Evolutionary conservation across 1,140 invertebrate species (phyloP).

Genomic region (Microplitis mediator): DNA sequence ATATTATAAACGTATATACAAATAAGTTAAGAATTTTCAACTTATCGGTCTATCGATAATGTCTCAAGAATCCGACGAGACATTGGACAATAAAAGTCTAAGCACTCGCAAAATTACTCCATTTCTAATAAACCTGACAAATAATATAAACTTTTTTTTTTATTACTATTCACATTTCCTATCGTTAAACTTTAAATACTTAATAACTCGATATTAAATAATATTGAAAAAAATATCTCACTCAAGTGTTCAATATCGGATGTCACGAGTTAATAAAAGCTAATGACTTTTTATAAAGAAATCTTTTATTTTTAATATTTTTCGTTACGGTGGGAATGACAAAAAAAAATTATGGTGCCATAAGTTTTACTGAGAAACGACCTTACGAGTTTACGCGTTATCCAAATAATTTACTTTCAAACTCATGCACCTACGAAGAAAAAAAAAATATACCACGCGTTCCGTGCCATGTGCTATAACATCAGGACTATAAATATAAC

Average conservation of each 20-base stretch:
- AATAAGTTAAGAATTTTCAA: too few relatives aligned
- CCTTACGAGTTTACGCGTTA: slow-evolving; percentile 26
- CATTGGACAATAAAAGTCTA: slow-evolving; percentile 4
- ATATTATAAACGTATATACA: too few relatives aligned
- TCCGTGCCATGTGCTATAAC: slow-evolving; percentile 41
- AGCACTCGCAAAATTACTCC: neutral
- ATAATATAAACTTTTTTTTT: too few relatives aligned
- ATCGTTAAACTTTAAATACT: too few relatives aligned
- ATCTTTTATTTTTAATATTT: neutral
- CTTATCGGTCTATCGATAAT: neutral
- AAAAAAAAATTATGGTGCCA: neutral
- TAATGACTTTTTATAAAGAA: neutral
- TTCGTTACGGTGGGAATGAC: neutral
- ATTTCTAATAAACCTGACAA: neutral
- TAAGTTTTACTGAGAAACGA: slow-evolving; percentile 23
- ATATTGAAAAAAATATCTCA: too few relatives aligned
- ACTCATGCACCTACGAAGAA: slow-evolving; percentile 25
- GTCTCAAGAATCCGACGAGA: neutral
- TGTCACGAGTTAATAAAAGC: too few relatives aligned
- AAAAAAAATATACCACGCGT: slow-evolving; percentile 34
- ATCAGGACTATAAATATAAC: slow-evolving; percentile 21
- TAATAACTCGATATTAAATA: too few relatives aligned
- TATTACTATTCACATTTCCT: too few relatives aligned
- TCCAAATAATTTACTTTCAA: slow-evolving; percentile 46
- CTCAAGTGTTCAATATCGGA: too few relatives aligned